Conservation (phyloP, 2,888 invertebrate genomes). For the Helleia helle region DNA sequence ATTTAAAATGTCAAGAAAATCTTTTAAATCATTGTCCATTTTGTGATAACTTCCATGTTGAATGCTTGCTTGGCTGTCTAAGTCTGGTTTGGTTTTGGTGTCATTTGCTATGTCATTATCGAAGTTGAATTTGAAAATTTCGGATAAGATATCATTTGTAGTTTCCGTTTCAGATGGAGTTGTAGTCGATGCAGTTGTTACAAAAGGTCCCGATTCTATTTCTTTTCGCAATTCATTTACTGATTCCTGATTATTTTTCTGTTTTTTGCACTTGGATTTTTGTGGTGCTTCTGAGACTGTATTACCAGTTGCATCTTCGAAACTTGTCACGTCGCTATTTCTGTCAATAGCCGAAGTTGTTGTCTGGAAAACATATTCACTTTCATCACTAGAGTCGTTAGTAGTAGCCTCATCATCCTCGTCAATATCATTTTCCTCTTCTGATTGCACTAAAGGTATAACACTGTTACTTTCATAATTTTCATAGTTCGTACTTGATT, state of each 20-base stretch:
- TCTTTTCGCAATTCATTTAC: slow-evolving; percentile 21
- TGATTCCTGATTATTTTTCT: slow-evolving; percentile 37
- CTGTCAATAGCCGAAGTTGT: slow-evolving; percentile 27
- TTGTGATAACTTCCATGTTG: slow-evolving; percentile 38
- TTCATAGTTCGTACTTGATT: slow-evolving; percentile 20
- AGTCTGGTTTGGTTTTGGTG: slow-evolving; percentile 25
- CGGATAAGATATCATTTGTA: slow-evolving; percentile 41
- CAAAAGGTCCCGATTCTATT: slow-evolving; percentile 19
- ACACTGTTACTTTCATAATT: slow-evolving; percentile 28
- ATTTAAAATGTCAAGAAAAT: slow-evolving; percentile 44
- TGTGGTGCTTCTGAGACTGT: slow-evolving; percentile 28
- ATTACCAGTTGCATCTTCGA: slow-evolving; percentile 31
- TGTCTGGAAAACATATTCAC: slow-evolving; percentile 41
- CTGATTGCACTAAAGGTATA: slow-evolving; percentile 15
- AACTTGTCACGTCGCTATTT: slow-evolving; percentile 28
- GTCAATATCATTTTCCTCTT: slow-evolving; percentile 10
- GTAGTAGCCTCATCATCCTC: slow-evolving; percentile 14
- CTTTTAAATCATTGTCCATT: slow-evolving; percentile 47
- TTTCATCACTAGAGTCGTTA: slow-evolving; percentile 20
- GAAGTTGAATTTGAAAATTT: slow-evolving; percentile 44
- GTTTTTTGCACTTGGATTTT: slow-evolving; percentile 61
- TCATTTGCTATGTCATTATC: slow-evolving; percentile 30
- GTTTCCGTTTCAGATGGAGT: slow-evolving; percentile 29
- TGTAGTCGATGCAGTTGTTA: slow-evolving; percentile 22
- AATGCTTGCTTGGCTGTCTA: slow-evolving; percentile 35